Evolutionary conservation across 2,113 vertebrate genomes (phyloP).

Genomic region (Clupea harengus): DNA sequence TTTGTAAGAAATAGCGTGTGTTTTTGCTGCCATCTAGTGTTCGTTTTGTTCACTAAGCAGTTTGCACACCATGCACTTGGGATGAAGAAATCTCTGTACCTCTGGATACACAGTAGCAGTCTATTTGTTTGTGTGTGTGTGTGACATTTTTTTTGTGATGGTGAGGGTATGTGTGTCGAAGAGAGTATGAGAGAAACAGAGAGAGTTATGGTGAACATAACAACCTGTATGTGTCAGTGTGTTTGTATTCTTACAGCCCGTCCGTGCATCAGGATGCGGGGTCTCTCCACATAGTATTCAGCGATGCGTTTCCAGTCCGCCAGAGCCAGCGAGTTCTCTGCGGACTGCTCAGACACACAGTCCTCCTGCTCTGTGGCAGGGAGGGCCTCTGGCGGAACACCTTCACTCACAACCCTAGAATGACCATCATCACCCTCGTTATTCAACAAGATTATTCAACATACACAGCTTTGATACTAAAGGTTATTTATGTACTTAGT

Average conservation of each 20-base stretch:
- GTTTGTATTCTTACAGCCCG: constrained; percentile 62
- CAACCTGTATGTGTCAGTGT: neutral
- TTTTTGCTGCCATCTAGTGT: constrained; percentile 49
- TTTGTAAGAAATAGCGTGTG: neutral
- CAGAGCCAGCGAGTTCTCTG: constrained; percentile 33
- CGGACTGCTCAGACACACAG: constrained; percentile 33
- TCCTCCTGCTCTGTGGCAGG: constrained; percentile 35
- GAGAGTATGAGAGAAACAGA: neutral
- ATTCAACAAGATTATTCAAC: neutral
- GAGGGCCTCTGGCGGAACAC: constrained; percentile 51
- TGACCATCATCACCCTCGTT: constrained; percentile 11
- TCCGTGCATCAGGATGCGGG: constrained; percentile 62
- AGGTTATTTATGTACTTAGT: too few relatives aligned
- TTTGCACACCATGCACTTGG: too few relatives aligned
- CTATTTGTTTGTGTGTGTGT: neutral
- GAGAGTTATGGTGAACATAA: neutral
- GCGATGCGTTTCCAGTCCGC: constrained; percentile 50
- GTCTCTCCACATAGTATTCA: constrained; percentile 52
- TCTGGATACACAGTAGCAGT: neutral
- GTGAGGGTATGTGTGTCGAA: neutral
- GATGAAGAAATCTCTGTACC: neutral
- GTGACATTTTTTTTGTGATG: neutral
- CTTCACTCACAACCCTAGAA: constrained; percentile 64
- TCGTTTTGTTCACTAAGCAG: neutral
- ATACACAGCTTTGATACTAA: neutral